Conservation (phyloP, 92 coral and sea anemone genomes). For the Virgularia gustaviana region DNA sequence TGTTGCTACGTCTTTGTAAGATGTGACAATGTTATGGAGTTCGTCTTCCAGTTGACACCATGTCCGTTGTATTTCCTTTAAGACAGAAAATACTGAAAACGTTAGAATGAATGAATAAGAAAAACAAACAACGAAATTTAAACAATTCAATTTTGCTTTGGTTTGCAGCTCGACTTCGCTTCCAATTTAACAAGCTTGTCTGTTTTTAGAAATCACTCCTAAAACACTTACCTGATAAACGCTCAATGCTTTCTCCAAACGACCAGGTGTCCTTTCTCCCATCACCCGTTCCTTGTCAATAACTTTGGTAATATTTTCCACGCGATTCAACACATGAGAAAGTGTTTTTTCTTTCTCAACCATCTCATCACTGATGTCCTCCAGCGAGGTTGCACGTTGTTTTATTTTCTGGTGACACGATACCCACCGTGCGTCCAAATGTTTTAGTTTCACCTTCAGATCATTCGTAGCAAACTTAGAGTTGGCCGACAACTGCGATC, state of each 20-base stretch:
- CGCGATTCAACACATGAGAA: not conserved
- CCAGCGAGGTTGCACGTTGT: constrained; percentile 64
- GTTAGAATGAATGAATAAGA: too few species aligned
- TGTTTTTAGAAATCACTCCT: not conserved
- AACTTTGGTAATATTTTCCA: constrained; percentile 3
- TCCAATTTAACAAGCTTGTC: not conserved
- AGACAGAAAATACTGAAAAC: too few species aligned
- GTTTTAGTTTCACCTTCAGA: constrained; percentile 77
- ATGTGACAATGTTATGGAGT: constrained; percentile 60
- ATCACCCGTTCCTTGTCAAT: not conserved
- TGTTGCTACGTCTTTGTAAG: constrained; percentile 59
- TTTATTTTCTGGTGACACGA: constrained; percentile 63
- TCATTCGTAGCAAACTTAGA: constrained; percentile 67
- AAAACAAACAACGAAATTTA: too few species aligned
- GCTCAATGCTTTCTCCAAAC: constrained; percentile 62
- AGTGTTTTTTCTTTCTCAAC: constrained; percentile 62
- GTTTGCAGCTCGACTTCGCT: not conserved
- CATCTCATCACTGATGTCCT: constrained; percentile 66
- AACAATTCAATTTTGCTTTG: too few species aligned
- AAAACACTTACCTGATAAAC: constrained; percentile 62
- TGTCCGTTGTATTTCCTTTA: constrained; percentile 64
- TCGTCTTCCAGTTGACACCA: constrained; percentile 59
- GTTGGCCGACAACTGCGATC: constrained; percentile 85
- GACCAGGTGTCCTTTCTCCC: constrained; percentile 7
- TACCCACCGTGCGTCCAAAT: constrained; percentile 81